Evolutionary conservation across 2,888 invertebrate genomes (phyloP).

Genomic region (Drosophila cracens): DNA sequence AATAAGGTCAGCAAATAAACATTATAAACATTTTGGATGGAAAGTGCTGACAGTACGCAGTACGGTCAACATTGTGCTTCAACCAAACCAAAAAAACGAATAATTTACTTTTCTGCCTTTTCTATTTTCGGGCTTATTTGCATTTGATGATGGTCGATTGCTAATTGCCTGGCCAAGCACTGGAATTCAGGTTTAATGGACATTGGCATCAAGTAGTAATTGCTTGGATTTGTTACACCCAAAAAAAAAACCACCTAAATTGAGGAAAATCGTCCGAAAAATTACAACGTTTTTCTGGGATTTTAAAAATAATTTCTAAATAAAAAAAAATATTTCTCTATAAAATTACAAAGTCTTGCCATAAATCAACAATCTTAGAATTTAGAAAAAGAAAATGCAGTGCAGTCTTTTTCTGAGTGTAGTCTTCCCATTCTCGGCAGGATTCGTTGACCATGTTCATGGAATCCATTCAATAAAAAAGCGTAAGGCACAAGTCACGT

Average conservation of each 20-base stretch:
- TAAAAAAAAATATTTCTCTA: neutral
- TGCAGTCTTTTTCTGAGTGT: neutral
- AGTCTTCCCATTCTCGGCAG: neutral
- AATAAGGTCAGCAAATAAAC: constrained; percentile 69
- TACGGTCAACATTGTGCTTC: constrained; percentile 28
- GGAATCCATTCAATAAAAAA: constrained; percentile 14
- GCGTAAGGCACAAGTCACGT: constrained; percentile 25
- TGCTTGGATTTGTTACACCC: constrained; percentile 7
- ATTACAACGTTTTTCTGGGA: neutral
- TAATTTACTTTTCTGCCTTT: constrained; percentile 1
- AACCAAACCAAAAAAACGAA: neutral
- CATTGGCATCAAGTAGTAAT: constrained; percentile 38
- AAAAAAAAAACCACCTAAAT: neutral
- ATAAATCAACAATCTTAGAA: neutral
- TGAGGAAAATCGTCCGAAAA: neutral
- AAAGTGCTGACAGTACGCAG: constrained; percentile 38
- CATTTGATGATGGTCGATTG: constrained; percentile 54
- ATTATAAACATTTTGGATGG: constrained; percentile 59
- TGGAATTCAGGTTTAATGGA: constrained; percentile 18
- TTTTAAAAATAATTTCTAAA: neutral
- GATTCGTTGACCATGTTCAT: neutral
- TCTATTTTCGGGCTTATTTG: constrained; percentile 37
- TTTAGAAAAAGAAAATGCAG: too few relatives aligned
- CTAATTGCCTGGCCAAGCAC: constrained; percentile 40
- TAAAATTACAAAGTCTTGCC: neutral